Percentiles rank a stretch among this genome's conserved stretches.
Evolutionary conservation across 2,113 vertebrate species (phyloP).

Genomic region (Taxidea taxus): DNA sequence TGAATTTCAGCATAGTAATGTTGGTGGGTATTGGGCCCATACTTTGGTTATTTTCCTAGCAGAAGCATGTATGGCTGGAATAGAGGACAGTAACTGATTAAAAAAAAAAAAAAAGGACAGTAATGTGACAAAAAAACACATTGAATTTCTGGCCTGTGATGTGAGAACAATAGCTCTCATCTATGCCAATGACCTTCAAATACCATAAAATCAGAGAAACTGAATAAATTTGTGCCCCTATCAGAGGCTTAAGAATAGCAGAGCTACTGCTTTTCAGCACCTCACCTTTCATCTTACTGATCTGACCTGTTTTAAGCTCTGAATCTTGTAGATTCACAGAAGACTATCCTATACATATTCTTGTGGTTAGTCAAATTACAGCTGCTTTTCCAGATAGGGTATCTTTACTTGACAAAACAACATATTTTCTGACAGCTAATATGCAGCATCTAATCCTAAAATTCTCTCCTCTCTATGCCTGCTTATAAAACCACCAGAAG

Average conservation of each 20-base stretch:
- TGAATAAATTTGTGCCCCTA: background rate
- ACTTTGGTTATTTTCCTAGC: background rate
- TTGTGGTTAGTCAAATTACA: background rate
- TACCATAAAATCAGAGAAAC: background rate
- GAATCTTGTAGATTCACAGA: background rate
- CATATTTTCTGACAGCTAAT: background rate
- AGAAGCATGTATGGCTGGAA: background rate
- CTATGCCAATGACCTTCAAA: background rate
- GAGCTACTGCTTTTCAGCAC: background rate
- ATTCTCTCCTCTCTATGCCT: background rate
- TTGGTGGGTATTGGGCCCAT: fast-evolving
- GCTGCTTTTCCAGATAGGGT: background rate
- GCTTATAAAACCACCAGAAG: background rate
- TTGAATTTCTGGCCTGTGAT: background rate
- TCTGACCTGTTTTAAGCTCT: background rate
- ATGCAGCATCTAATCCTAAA: background rate
- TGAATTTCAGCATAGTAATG: background rate
- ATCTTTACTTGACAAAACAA: background rate
- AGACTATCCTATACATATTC: background rate
- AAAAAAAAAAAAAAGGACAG: too few species aligned
- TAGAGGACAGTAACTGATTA: background rate
- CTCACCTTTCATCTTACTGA: background rate
- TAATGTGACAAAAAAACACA: too few species aligned
- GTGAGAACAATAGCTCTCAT: fast-evolving
- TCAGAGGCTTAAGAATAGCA: background rate